Evolutionary conservation across 1,140 invertebrate species (phyloP).

Genomic region (Lordiphosa mommai): DNA sequence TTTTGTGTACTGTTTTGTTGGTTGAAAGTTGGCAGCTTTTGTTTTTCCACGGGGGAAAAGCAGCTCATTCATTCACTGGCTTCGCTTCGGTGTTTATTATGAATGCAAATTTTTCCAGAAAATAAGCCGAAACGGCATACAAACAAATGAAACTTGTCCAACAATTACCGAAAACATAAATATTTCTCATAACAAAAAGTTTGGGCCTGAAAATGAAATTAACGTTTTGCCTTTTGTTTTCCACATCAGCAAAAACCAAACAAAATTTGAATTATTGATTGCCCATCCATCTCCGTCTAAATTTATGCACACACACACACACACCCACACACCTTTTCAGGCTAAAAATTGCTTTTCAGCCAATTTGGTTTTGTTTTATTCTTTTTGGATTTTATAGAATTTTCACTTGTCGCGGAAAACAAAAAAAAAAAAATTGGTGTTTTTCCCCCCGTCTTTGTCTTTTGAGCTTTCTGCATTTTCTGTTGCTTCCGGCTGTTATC

Average conservation of each 20-base stretch:
- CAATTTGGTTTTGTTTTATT: slow-evolving; percentile 66
- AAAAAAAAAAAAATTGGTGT: slow-evolving; percentile 21
- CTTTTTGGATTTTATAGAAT: slow-evolving; percentile 19
- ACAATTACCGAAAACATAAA: slow-evolving; percentile 11
- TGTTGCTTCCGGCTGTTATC: slow-evolving; percentile 69
- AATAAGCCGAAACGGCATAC: neutral
- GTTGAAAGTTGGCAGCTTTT: neutral
- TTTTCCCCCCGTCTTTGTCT: slow-evolving; percentile 55
- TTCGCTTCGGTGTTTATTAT: neutral
- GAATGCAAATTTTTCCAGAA: slow-evolving; percentile 6
- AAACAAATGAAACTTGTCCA: slow-evolving; percentile 3
- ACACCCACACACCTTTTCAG: slow-evolving; percentile 7
- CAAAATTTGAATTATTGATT: slow-evolving; percentile 76
- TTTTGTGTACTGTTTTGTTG: slow-evolving; percentile 2
- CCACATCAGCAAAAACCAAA: slow-evolving; percentile 29
- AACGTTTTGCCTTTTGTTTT: slow-evolving; percentile 19
- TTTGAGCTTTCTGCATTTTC: slow-evolving; percentile 51
- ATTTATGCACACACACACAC: slow-evolving; percentile 54
- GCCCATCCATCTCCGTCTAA: slow-evolving; percentile 26
- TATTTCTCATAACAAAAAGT: neutral
- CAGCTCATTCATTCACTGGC: too few species aligned
- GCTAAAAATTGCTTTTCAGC: slow-evolving; percentile 61
- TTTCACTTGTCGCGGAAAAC: slow-evolving; percentile 25
- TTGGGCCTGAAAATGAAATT: slow-evolving; percentile 13
- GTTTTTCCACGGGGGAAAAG: neutral